A percentile compares a stretch with the other conserved stretches of the same genome.
Conservation (phyloP, 2,113 vertebrate species). For the Hippocampus abdominalis region DNA sequence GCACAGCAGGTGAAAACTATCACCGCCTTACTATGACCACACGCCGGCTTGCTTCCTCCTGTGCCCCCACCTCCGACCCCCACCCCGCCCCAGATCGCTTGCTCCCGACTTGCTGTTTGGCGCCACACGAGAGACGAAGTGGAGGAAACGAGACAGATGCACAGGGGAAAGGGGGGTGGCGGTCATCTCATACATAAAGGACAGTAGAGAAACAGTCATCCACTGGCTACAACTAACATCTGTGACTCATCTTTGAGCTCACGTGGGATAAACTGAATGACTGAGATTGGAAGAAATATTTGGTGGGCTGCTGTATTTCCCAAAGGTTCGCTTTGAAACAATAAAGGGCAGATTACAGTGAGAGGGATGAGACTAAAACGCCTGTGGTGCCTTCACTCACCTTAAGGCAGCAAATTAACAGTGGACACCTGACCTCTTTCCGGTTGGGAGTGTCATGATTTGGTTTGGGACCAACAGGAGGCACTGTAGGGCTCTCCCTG, state of each 20-base stretch:
- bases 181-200: background rate
- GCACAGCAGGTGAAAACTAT: conserved; percentile 32
- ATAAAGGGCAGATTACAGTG: conserved; percentile 40
- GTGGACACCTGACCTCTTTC: conserved; percentile 59
- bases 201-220: conserved; percentile 17
- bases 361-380: conserved; percentile 35
- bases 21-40: conserved; percentile 31
- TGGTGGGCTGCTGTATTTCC: conserved; percentile 24
- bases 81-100: conserved; percentile 33
- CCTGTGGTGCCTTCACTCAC: conserved; percentile 36
- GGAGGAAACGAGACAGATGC: conserved; percentile 45
- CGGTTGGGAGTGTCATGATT: conserved; percentile 27
- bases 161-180: conserved; percentile 3
- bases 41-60: conserved; percentile 31
- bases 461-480: too few species aligned
- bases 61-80: conserved; percentile 44
- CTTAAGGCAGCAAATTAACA: conserved; percentile 59
- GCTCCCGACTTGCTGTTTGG: conserved; percentile 55
- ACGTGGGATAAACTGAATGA: background rate
- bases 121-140: conserved; percentile 39
- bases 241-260: background rate
- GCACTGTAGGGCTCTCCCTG: too few species aligned
- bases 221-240: background rate
- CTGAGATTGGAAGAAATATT: conserved; percentile 9
- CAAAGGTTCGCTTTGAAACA: conserved; percentile 43